Evolutionary conservation across 2,888 invertebrate species (phyloP).

Genomic region (Epinotia demarniana): DNA sequence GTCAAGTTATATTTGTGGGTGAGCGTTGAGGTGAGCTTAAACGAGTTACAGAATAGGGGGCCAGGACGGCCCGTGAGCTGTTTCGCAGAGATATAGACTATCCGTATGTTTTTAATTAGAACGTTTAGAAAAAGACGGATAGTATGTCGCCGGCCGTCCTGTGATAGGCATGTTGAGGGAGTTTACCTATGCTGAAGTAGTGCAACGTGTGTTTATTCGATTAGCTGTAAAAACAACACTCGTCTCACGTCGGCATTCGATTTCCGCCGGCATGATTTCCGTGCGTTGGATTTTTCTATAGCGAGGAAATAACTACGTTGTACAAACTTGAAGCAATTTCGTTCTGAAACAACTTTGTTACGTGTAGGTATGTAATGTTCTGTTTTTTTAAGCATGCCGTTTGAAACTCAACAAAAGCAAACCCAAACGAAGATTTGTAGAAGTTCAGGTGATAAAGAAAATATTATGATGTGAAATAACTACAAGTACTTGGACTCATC

Average conservation of each 20-base stretch:
- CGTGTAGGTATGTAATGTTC: not conserved
- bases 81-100: too few species aligned
- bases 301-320: not conserved
- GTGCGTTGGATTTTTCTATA: slow-evolving; percentile 6
- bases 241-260: not conserved
- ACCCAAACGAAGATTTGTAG: not conserved
- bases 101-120: too few species aligned
- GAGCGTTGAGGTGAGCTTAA: too few species aligned
- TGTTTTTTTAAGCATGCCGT: not conserved
- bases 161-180: too few species aligned
- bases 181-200: not conserved
- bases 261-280: slow-evolving; percentile 22
- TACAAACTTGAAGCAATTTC: slow-evolving; percentile 4
- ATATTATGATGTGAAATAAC: too few species aligned
- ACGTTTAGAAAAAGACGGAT: too few species aligned
- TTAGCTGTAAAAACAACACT: not conserved
- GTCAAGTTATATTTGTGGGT: too few species aligned
- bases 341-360: not conserved
- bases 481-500: too few species aligned
- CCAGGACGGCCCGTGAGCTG: too few species aligned
- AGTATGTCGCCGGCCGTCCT: too few species aligned
- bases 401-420: not conserved
- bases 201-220: not conserved
- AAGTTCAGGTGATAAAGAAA: too few species aligned
- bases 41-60: too few species aligned